A percentile compares a stretch with the other conserved stretches of the same genome.
Evolutionary conservation across 2,113 vertebrate genomes (phyloP).

Genomic region (Turnix velox): DNA sequence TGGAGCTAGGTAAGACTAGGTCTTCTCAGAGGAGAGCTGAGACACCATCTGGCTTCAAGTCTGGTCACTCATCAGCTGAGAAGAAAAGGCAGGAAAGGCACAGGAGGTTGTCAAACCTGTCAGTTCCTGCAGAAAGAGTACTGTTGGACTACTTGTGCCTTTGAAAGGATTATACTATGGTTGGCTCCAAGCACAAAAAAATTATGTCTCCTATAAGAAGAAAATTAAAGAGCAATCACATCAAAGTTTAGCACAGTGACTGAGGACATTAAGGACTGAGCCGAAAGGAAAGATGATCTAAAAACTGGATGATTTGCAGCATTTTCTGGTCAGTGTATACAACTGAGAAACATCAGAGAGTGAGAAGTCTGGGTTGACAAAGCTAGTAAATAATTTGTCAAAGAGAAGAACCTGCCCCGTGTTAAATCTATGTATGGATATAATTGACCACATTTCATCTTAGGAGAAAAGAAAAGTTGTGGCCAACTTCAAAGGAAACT

Average conservation of each 20-base stretch:
- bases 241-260: not conserved
- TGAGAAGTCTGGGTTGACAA: slow-evolving; percentile 4
- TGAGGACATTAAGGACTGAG: not conserved
- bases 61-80: not conserved
- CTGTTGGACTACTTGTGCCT: not conserved
- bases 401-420: slow-evolving; percentile 35
- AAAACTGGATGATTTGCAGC: not conserved
- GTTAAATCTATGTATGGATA: slow-evolving; percentile 44
- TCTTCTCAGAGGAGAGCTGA: not conserved
- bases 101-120: not conserved
- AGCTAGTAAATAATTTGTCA: slow-evolving; percentile 36
- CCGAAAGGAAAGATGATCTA: not conserved
- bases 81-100: not conserved
- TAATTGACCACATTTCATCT: slow-evolving; percentile 65
- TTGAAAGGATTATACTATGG: not conserved
- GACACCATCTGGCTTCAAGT: not conserved
- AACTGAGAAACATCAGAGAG: slow-evolving; percentile 21
- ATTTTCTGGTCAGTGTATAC: slow-evolving; percentile 37
- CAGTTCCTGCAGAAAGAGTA: not conserved
- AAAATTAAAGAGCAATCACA: slow-evolving; percentile 20
- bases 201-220: not conserved
- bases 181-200: not conserved
- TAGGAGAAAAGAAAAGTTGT: slow-evolving; percentile 62
- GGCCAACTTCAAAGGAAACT: slow-evolving; percentile 57
- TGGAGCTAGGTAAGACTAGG: not conserved